Conservation (phyloP, 2,797 vertebrate genomes). For the Anguilla anguilla region DNA sequence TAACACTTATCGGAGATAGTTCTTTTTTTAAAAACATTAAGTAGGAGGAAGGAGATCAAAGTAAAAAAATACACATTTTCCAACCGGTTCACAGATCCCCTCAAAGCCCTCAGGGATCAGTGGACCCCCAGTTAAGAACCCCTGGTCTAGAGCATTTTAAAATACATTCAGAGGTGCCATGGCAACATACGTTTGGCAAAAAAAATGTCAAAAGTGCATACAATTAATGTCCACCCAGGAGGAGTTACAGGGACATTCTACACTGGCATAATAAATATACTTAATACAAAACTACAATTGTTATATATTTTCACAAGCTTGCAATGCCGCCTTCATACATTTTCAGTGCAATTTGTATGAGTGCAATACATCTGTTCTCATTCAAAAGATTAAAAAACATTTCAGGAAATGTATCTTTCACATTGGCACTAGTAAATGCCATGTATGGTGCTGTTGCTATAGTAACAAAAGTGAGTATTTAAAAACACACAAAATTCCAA, state of each 20-base stretch:
- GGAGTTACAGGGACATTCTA: background rate
- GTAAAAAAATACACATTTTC: background rate
- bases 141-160: background rate
- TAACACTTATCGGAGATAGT: background rate
- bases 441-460: background rate
- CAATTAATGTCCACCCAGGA: background rate
- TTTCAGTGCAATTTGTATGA: slow-evolving; percentile 5
- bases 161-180: background rate
- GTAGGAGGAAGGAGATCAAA: background rate
- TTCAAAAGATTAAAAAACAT: background rate
- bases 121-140: no score
- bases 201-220: background rate
- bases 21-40: background rate
- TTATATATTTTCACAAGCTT: background rate
- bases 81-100: background rate
- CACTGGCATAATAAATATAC: background rate
- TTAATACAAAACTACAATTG: background rate
- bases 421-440: background rate
- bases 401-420: background rate
- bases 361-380: background rate
- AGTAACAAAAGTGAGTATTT: background rate
- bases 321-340: background rate
- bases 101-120: background rate
- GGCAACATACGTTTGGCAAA: background rate
- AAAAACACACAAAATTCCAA: background rate